Evolutionary conservation across 2,113 vertebrate species (phyloP).

Genomic region (Pao palembangensis): DNA sequence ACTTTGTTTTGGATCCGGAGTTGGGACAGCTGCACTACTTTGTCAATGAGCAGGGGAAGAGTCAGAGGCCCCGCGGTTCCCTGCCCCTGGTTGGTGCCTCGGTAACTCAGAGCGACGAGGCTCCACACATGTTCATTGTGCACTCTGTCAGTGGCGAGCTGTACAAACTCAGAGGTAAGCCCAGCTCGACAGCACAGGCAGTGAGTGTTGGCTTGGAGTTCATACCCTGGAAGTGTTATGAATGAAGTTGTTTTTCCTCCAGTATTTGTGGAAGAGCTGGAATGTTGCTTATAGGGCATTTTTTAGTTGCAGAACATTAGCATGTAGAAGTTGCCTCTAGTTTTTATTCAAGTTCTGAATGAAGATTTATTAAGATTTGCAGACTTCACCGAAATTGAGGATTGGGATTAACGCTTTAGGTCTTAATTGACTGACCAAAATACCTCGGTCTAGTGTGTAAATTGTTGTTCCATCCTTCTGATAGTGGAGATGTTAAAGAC

Average conservation of each 20-base stretch:
- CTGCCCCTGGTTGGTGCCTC: conserved; percentile 88
- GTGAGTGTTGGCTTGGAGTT: neutral
- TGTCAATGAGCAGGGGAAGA: conserved; percentile 88
- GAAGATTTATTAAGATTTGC: too few species aligned
- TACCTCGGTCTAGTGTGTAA: too few species aligned
- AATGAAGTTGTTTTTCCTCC: neutral
- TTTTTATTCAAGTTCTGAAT: too few species aligned
- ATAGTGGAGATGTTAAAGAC: too few species aligned
- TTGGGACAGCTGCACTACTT: conserved; percentile 90
- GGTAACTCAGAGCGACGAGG: conserved; percentile 87
- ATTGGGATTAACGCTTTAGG: too few species aligned
- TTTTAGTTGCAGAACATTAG: neutral
- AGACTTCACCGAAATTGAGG: too few species aligned
- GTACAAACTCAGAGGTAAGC: conserved; percentile 91
- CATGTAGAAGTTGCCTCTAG: neutral
- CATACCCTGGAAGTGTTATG: conserved; percentile 5
- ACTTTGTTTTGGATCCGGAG: conserved; percentile 91
- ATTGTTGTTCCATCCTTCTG: too few species aligned
- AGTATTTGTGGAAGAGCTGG: conserved; percentile 10
- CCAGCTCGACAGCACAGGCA: conserved; percentile 12
- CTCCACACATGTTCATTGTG: conserved; percentile 89
- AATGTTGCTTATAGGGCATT: neutral
- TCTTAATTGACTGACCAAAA: too few species aligned
- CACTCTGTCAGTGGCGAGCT: conserved; percentile 88
- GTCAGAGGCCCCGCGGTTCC: conserved; percentile 89